Conservation (phyloP, 2,797 vertebrate genomes). For the Gallinago nigripennis region DNA sequence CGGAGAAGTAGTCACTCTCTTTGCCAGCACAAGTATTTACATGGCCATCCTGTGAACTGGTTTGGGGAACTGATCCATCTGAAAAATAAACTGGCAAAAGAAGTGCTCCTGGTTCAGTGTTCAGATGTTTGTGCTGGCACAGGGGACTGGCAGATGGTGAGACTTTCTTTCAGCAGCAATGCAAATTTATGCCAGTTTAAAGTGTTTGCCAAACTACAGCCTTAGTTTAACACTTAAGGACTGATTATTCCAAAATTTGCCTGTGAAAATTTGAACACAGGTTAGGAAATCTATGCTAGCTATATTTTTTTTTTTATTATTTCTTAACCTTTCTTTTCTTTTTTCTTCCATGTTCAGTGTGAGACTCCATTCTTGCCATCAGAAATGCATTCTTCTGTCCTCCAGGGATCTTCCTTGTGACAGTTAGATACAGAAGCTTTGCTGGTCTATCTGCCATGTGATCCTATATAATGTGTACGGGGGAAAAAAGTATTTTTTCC, state of each 20-base stretch:
- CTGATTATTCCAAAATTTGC: constrained; percentile 7
- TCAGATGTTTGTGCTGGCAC: constrained; percentile 67
- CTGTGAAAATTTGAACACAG: not conserved
- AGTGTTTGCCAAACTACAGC: constrained; percentile 55
- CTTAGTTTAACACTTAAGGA: constrained; percentile 16
- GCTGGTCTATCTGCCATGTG: not conserved
- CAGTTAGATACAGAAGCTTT: not conserved
- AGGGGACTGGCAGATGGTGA: constrained; percentile 53
- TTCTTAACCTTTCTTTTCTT: not conserved
- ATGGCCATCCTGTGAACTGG: constrained; percentile 59
- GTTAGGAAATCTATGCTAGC: not conserved
- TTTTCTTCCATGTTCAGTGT: not conserved
- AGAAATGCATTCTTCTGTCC: not conserved
- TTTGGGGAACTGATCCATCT: constrained; percentile 55
- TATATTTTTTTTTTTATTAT: not conserved
- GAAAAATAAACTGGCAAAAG: constrained; percentile 52
- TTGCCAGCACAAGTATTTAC: constrained; percentile 57
- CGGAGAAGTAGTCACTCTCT: not conserved
- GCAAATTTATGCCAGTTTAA: constrained; percentile 62
- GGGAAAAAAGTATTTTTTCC: not conserved
- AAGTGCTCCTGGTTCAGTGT: constrained; percentile 50
- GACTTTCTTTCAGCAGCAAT: constrained; percentile 57
- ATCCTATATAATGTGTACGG: not conserved
- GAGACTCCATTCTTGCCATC: not conserved
- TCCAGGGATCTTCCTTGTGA: not conserved